Percentiles rank a stretch among this genome's conserved stretches.
Evolutionary conservation across 37 sponge, comb jelly and placozoan species (phyloP).

Genomic region (Chondrilla cf. caribensis): DNA sequence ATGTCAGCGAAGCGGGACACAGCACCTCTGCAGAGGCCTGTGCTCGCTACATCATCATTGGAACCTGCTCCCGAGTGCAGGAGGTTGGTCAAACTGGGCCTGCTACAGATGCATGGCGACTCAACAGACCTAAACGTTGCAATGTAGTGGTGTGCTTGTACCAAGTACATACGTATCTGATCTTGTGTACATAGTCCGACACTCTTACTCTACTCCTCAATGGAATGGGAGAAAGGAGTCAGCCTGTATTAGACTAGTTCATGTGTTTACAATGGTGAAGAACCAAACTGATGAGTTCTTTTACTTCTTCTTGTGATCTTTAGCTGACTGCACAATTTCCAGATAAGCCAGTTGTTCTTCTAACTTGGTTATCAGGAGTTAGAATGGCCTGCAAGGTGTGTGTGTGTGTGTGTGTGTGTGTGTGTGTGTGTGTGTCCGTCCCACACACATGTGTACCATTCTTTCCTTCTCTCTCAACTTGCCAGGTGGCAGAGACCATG

Average conservation of each 20-base stretch:
- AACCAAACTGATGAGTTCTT: too few species aligned
- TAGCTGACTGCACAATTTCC: conserved; percentile 51
- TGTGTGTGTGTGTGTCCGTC: conserved; percentile 23
- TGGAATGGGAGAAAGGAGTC: too few species aligned
- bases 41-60: conserved; percentile 17
- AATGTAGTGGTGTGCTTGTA: not conserved
- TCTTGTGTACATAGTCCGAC: not conserved
- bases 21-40: conserved; percentile 21
- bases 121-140: not conserved
- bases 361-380: conserved; percentile 50
- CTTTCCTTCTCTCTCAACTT: too few species aligned
- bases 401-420: conserved; percentile 12
- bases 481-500: conserved; percentile 59
- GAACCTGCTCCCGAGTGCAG: conserved; percentile 45
- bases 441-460: not conserved
- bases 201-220: too few species aligned
- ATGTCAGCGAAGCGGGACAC: conserved; percentile 32
- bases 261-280: too few species aligned
- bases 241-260: too few species aligned
- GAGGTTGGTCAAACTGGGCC: conserved; percentile 63
- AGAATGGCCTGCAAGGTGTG: conserved; percentile 63
- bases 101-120: not conserved
- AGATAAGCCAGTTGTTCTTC: conserved; percentile 48
- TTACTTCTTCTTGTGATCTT: not conserved
- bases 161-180: not conserved